Percentiles rank a stretch among this genome's conserved stretches.
phyloP scores from a whole-genome alignment of 1,140 invertebrate species.

The Chlorops oryzae region DNA sequence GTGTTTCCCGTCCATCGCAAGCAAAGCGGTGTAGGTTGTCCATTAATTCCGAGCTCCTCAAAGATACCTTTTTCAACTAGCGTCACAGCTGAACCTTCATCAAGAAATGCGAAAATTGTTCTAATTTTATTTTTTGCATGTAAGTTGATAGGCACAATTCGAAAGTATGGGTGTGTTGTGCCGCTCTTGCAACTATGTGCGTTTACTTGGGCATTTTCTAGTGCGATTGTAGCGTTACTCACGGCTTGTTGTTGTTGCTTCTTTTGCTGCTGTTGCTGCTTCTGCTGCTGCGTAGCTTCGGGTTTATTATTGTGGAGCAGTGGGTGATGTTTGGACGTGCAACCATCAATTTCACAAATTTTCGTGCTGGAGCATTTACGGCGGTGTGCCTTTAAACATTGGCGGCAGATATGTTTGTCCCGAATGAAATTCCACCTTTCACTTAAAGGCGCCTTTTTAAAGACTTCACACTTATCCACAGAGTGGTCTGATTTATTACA shows the following conservation, averaged over 20 bases:
- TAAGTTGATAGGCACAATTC: background rate
- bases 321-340: background rate
- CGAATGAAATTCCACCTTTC: background rate
- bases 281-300: too few species aligned
- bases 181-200: background rate
- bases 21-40: background rate
- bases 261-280: too few species aligned
- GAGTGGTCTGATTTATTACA: background rate
- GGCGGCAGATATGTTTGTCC: background rate
- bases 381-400: background rate
- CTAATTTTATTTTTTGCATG: background rate
- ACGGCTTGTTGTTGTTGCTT: too few species aligned
- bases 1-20: background rate
- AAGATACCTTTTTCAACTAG: background rate
- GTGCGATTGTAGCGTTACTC: too few species aligned
- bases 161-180: background rate
- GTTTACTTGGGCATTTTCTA: background rate
- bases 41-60: background rate
- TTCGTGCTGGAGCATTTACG: background rate
- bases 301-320: background rate
- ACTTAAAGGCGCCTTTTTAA: background rate
- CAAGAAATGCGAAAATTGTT: background rate
- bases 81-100: background rate
- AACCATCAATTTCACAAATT: background rate
- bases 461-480: background rate